phyloP scores from a whole-genome alignment of 2,888 invertebrate species.

The Halictus ligatus region DNA sequence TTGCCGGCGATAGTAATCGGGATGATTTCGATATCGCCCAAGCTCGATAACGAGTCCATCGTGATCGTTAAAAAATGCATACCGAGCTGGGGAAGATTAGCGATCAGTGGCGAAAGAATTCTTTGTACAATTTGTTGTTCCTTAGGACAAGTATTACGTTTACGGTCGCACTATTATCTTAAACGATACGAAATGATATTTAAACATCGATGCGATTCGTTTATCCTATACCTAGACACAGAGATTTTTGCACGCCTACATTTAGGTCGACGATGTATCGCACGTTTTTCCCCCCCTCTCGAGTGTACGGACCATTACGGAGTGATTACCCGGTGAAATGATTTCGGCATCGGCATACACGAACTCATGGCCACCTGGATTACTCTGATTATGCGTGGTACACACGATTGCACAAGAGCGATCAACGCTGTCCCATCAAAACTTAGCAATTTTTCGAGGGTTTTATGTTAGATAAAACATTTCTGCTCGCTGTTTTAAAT shows the following conservation, averaged over 20 bases:
- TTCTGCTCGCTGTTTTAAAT: not conserved
- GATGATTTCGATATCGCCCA: not conserved
- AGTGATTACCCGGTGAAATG: not conserved
- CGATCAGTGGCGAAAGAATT: slow-evolving; percentile 32
- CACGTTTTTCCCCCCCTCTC: not conserved
- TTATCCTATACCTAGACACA: slow-evolving; percentile 32
- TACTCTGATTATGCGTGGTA: slow-evolving; percentile 13
- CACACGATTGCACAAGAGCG: slow-evolving; percentile 29
- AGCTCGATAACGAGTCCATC: slow-evolving; percentile 12
- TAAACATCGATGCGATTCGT: slow-evolving; percentile 37
- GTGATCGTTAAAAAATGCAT: slow-evolving; percentile 14
- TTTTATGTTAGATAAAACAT: not conserved
- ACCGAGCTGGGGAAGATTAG: slow-evolving; percentile 18
- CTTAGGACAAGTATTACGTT: slow-evolving; percentile 13
- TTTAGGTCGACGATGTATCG: slow-evolving; percentile 27
- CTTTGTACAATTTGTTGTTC: slow-evolving; percentile 50
- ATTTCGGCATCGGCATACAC: not conserved
- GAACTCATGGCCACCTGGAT: slow-evolving; percentile 1
- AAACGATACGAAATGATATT: slow-evolving; percentile 23
- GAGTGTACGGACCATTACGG: not conserved
- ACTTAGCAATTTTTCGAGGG: too few species aligned
- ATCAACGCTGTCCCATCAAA: not conserved
- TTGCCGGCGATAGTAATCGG: not conserved
- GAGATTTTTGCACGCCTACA: slow-evolving; percentile 9
- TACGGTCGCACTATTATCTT: slow-evolving; percentile 13